These are phyloP conservation scores for Hipposideros larvatus DNA, from an alignment of 2,797 vertebrate species.

Conservation along the genomic window DNA sequence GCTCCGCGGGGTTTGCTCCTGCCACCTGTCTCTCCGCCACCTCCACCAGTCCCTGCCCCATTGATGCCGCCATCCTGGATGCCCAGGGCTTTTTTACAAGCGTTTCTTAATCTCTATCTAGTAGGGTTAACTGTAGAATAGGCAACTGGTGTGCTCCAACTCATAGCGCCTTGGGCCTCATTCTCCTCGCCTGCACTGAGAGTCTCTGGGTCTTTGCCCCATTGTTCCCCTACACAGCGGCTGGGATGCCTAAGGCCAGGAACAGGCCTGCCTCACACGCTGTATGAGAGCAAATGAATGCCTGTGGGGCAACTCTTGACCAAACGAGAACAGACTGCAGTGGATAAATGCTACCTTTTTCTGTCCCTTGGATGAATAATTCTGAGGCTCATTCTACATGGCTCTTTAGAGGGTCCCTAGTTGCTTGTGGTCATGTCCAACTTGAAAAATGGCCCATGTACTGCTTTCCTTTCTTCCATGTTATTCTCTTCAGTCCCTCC, in stretches of 20 bases:
- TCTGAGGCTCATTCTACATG: background rate
- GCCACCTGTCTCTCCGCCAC: conserved; percentile 1
- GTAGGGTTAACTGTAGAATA: background rate
- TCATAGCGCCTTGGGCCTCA: background rate
- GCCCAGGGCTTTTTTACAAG: too few relatives aligned
- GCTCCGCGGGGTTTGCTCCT: background rate
- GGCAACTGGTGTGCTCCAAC: background rate
- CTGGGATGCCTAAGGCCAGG: background rate
- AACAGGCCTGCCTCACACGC: background rate
- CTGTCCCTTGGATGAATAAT: background rate
- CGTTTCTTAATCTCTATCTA: background rate
- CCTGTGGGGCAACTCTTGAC: background rate
- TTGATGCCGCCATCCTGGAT: conserved; percentile 53
- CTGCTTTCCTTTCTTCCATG: background rate
- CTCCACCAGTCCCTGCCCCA: background rate
- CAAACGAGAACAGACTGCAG: background rate
- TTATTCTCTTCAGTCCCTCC: background rate
- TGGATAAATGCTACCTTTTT: background rate
- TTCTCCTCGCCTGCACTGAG: background rate
- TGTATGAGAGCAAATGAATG: background rate
- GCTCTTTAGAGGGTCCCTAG: background rate
- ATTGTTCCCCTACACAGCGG: background rate
- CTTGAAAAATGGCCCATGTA: background rate
- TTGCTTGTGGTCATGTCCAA: background rate
- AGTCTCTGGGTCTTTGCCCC: background rate